These are phyloP conservation scores for Stomorhina lunata DNA, from an alignment of 2,888 invertebrate species.

Conservation along the genomic window DNA sequence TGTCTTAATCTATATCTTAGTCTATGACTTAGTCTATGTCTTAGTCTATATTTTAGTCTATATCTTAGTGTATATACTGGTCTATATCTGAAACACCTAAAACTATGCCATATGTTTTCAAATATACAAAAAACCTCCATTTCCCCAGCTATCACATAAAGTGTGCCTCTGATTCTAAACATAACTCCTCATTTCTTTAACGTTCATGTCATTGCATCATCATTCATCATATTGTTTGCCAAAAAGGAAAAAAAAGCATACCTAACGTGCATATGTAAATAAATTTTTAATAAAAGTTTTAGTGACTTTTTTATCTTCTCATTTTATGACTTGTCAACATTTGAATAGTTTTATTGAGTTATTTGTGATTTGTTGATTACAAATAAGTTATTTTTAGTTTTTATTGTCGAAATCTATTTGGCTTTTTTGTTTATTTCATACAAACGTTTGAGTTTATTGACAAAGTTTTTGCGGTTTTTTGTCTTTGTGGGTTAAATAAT, in stretches of 20 bases:
- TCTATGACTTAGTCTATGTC: too few species aligned
- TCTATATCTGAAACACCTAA: too few species aligned
- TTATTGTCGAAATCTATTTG: not conserved
- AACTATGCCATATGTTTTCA: too few species aligned
- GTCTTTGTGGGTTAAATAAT: constrained; percentile 12
- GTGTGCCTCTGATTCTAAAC: too few species aligned
- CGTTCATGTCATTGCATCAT: not conserved
- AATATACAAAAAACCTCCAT: too few species aligned
- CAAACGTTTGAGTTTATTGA: constrained; percentile 30
- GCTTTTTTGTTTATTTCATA: constrained; percentile 12
- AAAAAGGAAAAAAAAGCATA: not conserved
- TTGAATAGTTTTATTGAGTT: constrained; percentile 21
- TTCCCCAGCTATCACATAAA: too few species aligned
- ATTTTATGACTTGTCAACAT: constrained; percentile 13
- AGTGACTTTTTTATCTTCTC: not conserved
- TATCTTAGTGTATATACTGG: too few species aligned
- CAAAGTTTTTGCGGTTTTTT: constrained; percentile 49
- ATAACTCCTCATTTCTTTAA: not conserved
- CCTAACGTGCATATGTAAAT: not conserved
- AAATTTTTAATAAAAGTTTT: too few species aligned
- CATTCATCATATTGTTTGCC: not conserved
- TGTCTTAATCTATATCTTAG: too few species aligned
- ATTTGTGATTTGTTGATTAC: constrained; percentile 27
- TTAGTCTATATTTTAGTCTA: too few species aligned
- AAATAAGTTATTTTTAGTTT: constrained; percentile 23